Evolutionary conservation across 2,888 invertebrate genomes (phyloP).

Genomic region (Papilio elwesi): DNA sequence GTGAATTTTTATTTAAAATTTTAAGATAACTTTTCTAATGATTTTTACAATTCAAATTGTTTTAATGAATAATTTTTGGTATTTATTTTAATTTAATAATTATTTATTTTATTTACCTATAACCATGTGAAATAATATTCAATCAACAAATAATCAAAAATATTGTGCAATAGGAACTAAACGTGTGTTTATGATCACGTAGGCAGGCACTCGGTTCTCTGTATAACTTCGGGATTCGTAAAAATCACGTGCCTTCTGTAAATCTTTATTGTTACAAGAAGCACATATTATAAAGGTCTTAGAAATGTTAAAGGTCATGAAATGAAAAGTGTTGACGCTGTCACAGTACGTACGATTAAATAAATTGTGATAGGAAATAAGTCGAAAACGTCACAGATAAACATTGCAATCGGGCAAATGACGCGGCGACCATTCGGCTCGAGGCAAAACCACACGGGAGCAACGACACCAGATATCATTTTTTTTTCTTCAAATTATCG

Average conservation of each 20-base stretch:
- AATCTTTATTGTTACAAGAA: conserved; percentile 44
- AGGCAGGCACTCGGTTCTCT: conserved; percentile 41
- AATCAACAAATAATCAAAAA: conserved; percentile 39
- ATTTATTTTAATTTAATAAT: too few species aligned
- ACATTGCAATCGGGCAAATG: conserved; percentile 38
- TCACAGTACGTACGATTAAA: neutral
- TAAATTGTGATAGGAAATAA: conserved; percentile 5
- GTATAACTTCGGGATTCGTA: conserved; percentile 36
- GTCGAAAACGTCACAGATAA: conserved; percentile 27
- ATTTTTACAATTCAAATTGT: too few species aligned
- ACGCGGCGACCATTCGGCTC: conserved; percentile 29
- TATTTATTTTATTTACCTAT: neutral
- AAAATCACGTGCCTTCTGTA: conserved; percentile 36
- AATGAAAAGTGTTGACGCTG: conserved; percentile 48
- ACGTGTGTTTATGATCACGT: conserved; percentile 49
- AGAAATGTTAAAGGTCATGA: conserved; percentile 50
- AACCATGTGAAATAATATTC: neutral
- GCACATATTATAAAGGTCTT: conserved; percentile 41
- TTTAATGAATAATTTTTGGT: too few species aligned
- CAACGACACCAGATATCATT: conserved; percentile 63
- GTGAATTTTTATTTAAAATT: too few species aligned
- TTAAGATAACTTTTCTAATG: too few species aligned
- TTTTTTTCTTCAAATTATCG: conserved; percentile 69
- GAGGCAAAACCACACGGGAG: conserved; percentile 48
- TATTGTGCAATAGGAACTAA: conserved; percentile 49